phyloP scores from a whole-genome alignment of 2,888 invertebrate species.

The Cheilosia pagana region DNA sequence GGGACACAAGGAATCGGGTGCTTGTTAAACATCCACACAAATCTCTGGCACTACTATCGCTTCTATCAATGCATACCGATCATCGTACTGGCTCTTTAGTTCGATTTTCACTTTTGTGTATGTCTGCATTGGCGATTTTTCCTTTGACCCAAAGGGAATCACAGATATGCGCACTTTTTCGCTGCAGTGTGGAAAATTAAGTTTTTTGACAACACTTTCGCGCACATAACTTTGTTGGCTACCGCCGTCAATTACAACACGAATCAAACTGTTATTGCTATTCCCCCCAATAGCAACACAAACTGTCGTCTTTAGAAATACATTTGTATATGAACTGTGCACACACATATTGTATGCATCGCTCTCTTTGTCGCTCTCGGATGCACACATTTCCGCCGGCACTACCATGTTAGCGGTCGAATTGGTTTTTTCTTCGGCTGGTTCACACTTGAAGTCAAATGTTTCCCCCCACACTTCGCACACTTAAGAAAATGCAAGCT shows the following conservation, averaged over 20 bases:
- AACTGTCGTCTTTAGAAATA: conserved; percentile 1
- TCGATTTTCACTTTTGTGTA: neutral
- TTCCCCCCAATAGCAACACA: neutral
- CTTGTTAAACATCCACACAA: neutral
- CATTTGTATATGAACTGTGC: conserved; percentile 7
- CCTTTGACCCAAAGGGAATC: neutral
- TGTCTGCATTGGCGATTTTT: neutral
- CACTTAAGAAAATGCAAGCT: conserved; percentile 9
- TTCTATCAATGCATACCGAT: neutral
- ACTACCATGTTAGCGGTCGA: conserved; percentile 3
- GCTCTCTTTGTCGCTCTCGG: neutral
- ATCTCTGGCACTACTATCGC: conserved; percentile 8
- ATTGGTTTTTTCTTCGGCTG: neutral
- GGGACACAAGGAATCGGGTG: too few relatives aligned
- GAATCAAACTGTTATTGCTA: conserved; percentile 8
- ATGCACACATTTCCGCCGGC: neutral
- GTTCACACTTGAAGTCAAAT: conserved; percentile 3
- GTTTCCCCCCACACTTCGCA: conserved; percentile 8
- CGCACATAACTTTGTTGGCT: neutral
- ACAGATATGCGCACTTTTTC: neutral
- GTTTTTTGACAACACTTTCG: neutral
- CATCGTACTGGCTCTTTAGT: conserved; percentile 11
- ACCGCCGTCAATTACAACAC: conserved; percentile 10
- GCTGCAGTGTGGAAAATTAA: neutral
- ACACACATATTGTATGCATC: neutral